A percentile compares a stretch with the other conserved stretches of the same genome.
phyloP scores from a whole-genome alignment of 2,888 invertebrate species.

The Anodontia alba region DNA sequence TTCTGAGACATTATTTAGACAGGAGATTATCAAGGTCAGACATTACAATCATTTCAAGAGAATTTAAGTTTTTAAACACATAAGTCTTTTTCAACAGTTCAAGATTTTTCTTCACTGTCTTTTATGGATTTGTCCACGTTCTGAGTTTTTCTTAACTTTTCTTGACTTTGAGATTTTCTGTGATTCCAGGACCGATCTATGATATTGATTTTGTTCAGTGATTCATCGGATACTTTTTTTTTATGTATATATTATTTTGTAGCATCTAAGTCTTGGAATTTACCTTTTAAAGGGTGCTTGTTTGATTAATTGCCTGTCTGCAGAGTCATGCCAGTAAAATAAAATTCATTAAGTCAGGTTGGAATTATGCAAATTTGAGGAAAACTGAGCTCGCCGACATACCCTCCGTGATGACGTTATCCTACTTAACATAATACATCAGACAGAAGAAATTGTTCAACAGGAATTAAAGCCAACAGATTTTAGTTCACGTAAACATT shows the following conservation, averaged over 20 bases:
- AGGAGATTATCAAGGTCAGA: not conserved
- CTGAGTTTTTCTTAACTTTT: not conserved
- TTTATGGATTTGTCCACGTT: not conserved
- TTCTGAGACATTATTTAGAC: not conserved
- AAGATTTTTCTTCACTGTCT: not conserved
- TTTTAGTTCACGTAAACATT: not conserved
- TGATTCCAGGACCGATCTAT: not conserved
- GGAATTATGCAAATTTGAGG: constrained; percentile 4
- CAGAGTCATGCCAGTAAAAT: too few species aligned
- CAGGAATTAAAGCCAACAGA: not conserved
- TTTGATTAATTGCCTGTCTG: too few species aligned
- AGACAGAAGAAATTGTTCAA: constrained; percentile 32
- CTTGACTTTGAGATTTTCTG: not conserved
- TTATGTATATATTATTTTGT: too few species aligned
- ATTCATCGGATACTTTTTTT: not conserved
- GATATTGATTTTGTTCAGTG: not conserved
- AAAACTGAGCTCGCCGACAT: not conserved
- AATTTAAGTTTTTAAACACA: not conserved
- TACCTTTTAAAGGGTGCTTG: too few species aligned
- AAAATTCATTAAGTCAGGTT: too few species aligned
- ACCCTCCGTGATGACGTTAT: constrained; percentile 43
- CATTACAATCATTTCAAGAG: not conserved
- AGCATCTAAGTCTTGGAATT: too few species aligned
- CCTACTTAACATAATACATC: constrained; percentile 59
- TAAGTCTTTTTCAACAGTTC: too few species aligned